Evolutionary conservation across 2,888 invertebrate genomes (phyloP).

Genomic region (Unio delphinus): DNA sequence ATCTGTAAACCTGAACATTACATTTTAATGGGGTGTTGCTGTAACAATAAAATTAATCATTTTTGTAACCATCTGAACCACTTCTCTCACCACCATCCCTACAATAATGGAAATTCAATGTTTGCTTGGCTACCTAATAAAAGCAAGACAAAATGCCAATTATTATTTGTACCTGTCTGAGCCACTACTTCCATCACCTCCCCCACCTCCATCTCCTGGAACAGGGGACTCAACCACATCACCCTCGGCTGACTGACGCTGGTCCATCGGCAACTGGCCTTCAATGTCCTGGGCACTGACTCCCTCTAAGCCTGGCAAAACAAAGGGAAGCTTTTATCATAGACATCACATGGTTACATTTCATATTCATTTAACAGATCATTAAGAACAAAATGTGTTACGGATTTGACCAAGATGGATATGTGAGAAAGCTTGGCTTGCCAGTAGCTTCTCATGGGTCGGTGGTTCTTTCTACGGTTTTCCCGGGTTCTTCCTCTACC

Average conservation of each 20-base stretch:
- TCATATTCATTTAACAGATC: too few relatives aligned
- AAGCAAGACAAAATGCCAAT: not conserved
- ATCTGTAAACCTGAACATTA: too few relatives aligned
- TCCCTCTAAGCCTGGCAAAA: constrained; percentile 25
- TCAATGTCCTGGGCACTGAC: constrained; percentile 21
- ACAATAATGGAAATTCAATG: constrained; percentile 1
- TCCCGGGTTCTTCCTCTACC: too few relatives aligned
- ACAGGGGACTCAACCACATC: constrained; percentile 52
- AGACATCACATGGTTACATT: too few relatives aligned
- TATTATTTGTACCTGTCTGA: constrained; percentile 38
- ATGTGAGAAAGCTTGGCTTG: too few relatives aligned
- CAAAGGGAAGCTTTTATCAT: not conserved
- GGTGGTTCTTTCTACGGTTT: too few relatives aligned
- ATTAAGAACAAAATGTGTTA: too few relatives aligned
- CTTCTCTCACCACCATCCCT: constrained; percentile 57
- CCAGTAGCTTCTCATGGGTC: too few relatives aligned
- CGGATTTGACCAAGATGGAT: too few relatives aligned
- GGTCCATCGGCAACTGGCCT: constrained; percentile 34
- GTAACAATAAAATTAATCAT: too few relatives aligned
- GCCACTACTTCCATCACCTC: constrained; percentile 56
- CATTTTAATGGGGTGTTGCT: too few relatives aligned
- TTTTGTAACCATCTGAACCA: constrained; percentile 44
- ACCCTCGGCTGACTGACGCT: constrained; percentile 58
- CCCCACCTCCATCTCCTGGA: constrained; percentile 56
- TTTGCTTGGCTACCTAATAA: not conserved